Evolutionary conservation across 23 tunicate genomes (phyloP).

Genomic region (Botrylloides violaceus): DNA sequence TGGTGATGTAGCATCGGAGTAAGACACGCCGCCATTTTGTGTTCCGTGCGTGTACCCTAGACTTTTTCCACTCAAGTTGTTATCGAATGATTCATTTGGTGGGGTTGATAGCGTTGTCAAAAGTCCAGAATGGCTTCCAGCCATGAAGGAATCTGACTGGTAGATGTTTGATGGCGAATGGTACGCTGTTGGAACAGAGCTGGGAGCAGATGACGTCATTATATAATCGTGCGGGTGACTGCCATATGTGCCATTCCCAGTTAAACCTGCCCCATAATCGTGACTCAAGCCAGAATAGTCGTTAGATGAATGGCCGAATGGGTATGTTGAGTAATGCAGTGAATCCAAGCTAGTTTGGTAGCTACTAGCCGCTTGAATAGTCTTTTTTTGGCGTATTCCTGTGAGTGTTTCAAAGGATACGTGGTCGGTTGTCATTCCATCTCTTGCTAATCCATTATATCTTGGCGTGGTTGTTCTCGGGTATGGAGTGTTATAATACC

Average conservation of each 20-base stretch:
- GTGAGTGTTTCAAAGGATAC: background rate
- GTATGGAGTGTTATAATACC: background rate
- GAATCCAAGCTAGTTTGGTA: background rate
- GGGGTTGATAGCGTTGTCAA: constrained; percentile 9
- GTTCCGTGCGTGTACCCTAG: constrained; percentile 11
- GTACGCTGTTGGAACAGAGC: constrained; percentile 16
- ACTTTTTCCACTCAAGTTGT: background rate
- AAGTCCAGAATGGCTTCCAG: background rate
- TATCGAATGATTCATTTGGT: background rate
- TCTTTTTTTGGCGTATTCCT: background rate
- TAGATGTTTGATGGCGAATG: constrained; percentile 2
- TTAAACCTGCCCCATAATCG: background rate
- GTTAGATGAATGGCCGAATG: background rate
- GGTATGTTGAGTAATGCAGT: background rate
- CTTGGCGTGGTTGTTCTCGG: background rate
- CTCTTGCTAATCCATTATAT: background rate
- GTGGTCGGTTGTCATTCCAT: background rate
- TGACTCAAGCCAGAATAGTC: background rate
- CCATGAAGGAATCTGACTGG: background rate
- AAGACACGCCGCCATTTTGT: constrained; percentile 22
- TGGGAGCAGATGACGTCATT: constrained; percentile 24
- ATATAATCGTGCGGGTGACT: constrained; percentile 4
- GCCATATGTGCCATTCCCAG: background rate
- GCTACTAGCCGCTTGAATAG: background rate
- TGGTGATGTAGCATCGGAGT: background rate